phyloP scores from a whole-genome alignment of 2,113 vertebrate genomes.

The Lophura nycthemera region DNA sequence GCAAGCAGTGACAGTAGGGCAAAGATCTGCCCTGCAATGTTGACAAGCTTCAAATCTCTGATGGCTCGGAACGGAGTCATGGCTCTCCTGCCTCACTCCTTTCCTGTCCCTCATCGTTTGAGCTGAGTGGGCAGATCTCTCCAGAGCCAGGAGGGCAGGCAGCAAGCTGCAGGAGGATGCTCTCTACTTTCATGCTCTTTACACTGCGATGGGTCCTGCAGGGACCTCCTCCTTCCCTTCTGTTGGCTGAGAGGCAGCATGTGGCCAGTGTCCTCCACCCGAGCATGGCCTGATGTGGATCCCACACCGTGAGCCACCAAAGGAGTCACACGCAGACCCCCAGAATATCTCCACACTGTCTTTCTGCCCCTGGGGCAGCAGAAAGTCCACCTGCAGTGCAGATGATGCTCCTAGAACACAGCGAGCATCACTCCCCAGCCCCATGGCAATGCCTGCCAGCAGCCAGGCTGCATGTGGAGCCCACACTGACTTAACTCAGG shows the following conservation, averaged over 20 bases:
- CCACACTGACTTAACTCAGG: background rate
- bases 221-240: background rate
- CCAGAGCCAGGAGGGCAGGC: background rate
- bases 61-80: background rate
- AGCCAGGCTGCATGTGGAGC: accelerated
- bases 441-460: accelerated
- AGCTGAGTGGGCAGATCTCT: conserved; percentile 51
- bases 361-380: too few species aligned
- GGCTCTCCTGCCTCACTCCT: conserved; percentile 30
- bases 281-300: background rate
- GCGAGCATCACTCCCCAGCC: background rate
- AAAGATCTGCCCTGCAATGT: background rate
- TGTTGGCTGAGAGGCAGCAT: background rate
- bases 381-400: background rate
- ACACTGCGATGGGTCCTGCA: background rate
- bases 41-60: conserved; percentile 10
- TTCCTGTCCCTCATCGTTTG: background rate
- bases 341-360: background rate
- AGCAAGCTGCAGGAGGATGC: background rate
- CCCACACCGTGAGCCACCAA: background rate
- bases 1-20: conserved; percentile 2
- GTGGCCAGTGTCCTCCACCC: background rate
- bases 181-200: conserved; percentile 33
- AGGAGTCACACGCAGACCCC: background rate
- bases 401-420: accelerated